These are phyloP conservation scores for Oligia latruncula DNA, from an alignment of 2,888 invertebrate genomes.

Conservation along the genomic window DNA sequence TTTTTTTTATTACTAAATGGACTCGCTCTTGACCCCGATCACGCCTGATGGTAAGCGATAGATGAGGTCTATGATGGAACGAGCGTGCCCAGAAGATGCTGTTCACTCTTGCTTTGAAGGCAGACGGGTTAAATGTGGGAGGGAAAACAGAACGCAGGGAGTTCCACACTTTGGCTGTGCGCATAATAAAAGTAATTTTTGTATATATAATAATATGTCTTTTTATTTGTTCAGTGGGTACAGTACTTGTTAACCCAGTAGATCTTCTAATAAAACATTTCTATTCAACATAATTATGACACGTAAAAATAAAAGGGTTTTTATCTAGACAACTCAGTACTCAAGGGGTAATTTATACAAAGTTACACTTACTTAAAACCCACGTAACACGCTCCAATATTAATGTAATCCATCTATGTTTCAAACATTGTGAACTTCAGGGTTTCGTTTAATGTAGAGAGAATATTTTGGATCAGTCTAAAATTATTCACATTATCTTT, in stretches of 20 bases:
- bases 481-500: conserved; percentile 31
- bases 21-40: too few species aligned
- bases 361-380: conserved; percentile 5
- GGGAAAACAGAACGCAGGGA: too few species aligned
- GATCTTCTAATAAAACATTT: neutral
- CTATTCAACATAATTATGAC: too few species aligned
- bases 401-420: conserved; percentile 20
- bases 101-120: too few species aligned
- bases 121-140: too few species aligned
- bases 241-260: neutral
- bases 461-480: conserved; percentile 3
- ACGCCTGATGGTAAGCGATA: too few species aligned
- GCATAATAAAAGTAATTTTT: neutral
- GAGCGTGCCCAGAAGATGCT: too few species aligned
- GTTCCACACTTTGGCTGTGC: too few species aligned
- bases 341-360: conserved; percentile 2
- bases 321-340: neutral
- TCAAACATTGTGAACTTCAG: neutral
- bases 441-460: conserved; percentile 12
- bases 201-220: neutral
- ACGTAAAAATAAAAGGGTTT: neutral
- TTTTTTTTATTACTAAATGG: too few species aligned
- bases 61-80: too few species aligned
- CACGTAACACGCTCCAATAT: conserved; percentile 10
- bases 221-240: neutral